Base-by-base conservation (phyloP, 2,888 invertebrate species). In the Zygaena filipendulae region DNA sequence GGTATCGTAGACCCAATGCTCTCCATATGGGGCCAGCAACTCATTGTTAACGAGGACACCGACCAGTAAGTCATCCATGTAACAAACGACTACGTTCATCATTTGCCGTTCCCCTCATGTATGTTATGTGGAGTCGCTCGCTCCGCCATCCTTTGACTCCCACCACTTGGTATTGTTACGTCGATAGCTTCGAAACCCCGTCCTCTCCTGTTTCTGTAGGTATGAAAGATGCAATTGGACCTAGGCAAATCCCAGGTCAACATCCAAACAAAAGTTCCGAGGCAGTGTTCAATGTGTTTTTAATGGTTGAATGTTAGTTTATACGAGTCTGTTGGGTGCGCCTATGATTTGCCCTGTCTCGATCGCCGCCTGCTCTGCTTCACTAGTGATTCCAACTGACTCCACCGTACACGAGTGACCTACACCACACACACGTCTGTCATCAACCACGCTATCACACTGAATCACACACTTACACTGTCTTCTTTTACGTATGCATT, bases 1-100 rank as follows among this genome's bases (percentile, higher is more conserved):
- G 94, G 94, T 87, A 92, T 94, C 87, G 92, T 94, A 88, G 94
- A 95, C 87, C 95, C 94, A 84, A 94, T 95, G 93, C 92, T 95
- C 85, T 92, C 92, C 84, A 95, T 95, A 85, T 95, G 95, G 95
- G 95, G 94, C 84, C 94, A 95, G 85, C 94, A 94, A 88, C 91
- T 94, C 86, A 92, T 94, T 86, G 92, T 94, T 83, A 93, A 92
- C 89, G 94, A 94, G 89, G 94, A 95, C 85, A 92, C 93, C 74
- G 91, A 92, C 85, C 93, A 93, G 94, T 95, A 92, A 92, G 93
- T 92, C 61, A 58, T 49, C 53, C 45, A 47, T n/a, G n/a, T 49
- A 46, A 49, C 68, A 50, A 52, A 53, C 52, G 66, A 60, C 47
- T 58, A 60, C 60, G 50, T 49, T 50, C 49, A 56, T 50, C 59